These are phyloP conservation scores for Phrynocephalus vlangalii DNA, from an alignment of 2,797 vertebrate species.

Conservation along the genomic window DNA sequence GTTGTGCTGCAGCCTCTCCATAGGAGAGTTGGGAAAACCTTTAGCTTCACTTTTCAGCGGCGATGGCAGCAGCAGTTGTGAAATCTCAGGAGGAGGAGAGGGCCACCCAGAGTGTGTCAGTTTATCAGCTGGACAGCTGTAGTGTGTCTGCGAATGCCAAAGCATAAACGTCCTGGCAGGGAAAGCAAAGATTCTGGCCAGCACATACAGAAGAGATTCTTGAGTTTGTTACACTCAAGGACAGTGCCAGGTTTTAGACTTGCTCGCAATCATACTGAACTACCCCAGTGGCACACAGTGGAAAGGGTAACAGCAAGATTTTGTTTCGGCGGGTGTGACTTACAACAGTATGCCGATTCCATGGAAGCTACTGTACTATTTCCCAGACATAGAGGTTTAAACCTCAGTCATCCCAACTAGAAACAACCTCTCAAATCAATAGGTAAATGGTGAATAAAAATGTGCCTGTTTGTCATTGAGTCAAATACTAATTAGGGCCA, in stretches of 20 bases:
- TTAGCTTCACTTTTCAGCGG: constrained; percentile 13
- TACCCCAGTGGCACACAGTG: constrained; percentile 24
- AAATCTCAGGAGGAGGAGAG: constrained; percentile 45
- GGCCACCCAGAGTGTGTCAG: constrained; percentile 50
- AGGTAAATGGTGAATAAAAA: too few relatives aligned
- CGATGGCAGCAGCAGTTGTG: constrained; percentile 37
- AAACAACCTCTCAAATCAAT: too few relatives aligned
- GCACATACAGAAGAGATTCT: constrained; percentile 47
- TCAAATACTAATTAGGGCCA: too few relatives aligned
- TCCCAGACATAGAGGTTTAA: background rate
- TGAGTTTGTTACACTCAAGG: constrained; percentile 45
- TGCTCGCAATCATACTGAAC: constrained; percentile 22
- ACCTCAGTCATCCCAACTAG: too few relatives aligned
- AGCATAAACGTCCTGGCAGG: constrained; percentile 42
- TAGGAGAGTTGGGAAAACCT: constrained; percentile 14
- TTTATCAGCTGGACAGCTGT: constrained; percentile 48
- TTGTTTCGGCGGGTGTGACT: background rate
- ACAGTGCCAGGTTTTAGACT: constrained; percentile 23
- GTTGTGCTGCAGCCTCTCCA: background rate
- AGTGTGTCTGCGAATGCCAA: constrained; percentile 41
- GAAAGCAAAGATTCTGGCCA: constrained; percentile 26
- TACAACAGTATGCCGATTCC: background rate
- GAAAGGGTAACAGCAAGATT: constrained; percentile 2
- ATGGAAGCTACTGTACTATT: background rate
- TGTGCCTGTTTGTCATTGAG: too few relatives aligned